Conservation (phyloP, 30 jellyfish, hydroid and myxozoan genomes). For the Pelagia noctiluca region DNA sequence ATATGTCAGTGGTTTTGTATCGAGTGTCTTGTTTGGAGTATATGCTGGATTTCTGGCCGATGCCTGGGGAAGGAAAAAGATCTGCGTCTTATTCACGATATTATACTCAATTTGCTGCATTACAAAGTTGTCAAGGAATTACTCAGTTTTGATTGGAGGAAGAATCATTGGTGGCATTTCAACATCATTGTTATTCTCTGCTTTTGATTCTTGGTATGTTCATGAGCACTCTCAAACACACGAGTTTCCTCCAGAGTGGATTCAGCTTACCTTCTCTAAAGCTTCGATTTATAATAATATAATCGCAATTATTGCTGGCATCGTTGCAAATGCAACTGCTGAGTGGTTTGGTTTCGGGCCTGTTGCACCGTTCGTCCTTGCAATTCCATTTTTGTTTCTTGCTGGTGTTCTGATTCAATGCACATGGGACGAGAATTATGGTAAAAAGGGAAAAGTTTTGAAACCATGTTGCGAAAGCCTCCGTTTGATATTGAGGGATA, state of each 20-base stretch:
- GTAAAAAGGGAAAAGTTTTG: slow-evolving; percentile 77
- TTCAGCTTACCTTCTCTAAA: slow-evolving; percentile 82
- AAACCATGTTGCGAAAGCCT: slow-evolving; percentile 91
- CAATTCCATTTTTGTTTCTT: slow-evolving; percentile 79
- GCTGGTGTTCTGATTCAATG: slow-evolving; percentile 87
- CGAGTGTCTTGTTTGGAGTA: slow-evolving; percentile 94
- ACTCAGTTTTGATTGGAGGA: slow-evolving; percentile 73
- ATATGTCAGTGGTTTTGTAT: slow-evolving; percentile 93
- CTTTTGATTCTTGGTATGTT: slow-evolving; percentile 97
- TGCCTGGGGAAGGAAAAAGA: slow-evolving; percentile 89
- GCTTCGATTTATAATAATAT: slow-evolving; percentile 84
- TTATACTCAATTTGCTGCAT: slow-evolving; percentile 88
- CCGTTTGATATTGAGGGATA: slow-evolving; percentile 61
- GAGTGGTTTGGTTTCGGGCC: slow-evolving; percentile 92
- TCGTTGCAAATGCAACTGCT: slow-evolving; percentile 77
- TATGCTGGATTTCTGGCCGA: slow-evolving; percentile 90
- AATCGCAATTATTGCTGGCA: slow-evolving; percentile 92
- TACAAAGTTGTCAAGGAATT: slow-evolving; percentile 77
- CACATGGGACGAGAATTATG: slow-evolving; percentile 92
- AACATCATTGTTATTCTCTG: slow-evolving; percentile 88
- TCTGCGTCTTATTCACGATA: slow-evolving; percentile 85
- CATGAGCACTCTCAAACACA: slow-evolving; percentile 84
- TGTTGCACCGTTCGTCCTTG: slow-evolving; percentile 94
- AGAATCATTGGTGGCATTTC: slow-evolving; percentile 93
- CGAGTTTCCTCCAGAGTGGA: slow-evolving; percentile 96